Evolutionary conservation across 2,888 invertebrate genomes (phyloP), one percentile per base, ranked within the genome.

Genomic region (Prosapia bicincta): DNA sequence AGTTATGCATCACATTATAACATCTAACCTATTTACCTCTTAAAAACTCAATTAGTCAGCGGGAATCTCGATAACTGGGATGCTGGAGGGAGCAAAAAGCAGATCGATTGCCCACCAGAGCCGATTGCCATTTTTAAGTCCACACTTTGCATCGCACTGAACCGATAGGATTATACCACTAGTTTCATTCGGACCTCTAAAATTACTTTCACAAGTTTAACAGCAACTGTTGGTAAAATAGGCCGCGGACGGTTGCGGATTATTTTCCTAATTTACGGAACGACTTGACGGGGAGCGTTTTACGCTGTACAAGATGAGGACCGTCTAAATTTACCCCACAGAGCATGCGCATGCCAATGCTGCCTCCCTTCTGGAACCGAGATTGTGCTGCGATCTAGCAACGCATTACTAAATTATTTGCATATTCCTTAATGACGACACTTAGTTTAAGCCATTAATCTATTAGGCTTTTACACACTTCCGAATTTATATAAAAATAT

Each of bases 121-220:
- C 38, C 67, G 72, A 32, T 72, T 66, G 72, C 72, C 72, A 72
- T 72, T 72, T 72, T 67, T 3, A n/a, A 54, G 54, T 54, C 54
- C 54, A 54, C n/a, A 54, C n/a, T 20, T 54, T 2, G 20, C n/a
- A 54, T 20, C 54, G 1, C 54, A 54, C 9, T 3, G 38, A 38
- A 38, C 3, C 7, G 10, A 38, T 38, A 38, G 2, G 9, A 38
- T 38, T 38, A 38, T 2, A 2, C 15, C 38, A 38, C 38, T 7
- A 13, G 2, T 38, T 38, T 38, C 3, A 38, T 38, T 38, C 15
- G 2, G 15, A 38, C 15, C 38, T 13, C 38, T 38, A 13, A 6
- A 6, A 13, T 13, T 2, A 38, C 15, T 38, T 54, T 54, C 38
- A 2, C 20, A 30, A 30, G 6, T 30, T 5, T 5, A 6, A 30